These are phyloP conservation scores for Amazona vittata DNA, from an alignment of 2,113 vertebrate genomes.

Conservation along the genomic window DNA sequence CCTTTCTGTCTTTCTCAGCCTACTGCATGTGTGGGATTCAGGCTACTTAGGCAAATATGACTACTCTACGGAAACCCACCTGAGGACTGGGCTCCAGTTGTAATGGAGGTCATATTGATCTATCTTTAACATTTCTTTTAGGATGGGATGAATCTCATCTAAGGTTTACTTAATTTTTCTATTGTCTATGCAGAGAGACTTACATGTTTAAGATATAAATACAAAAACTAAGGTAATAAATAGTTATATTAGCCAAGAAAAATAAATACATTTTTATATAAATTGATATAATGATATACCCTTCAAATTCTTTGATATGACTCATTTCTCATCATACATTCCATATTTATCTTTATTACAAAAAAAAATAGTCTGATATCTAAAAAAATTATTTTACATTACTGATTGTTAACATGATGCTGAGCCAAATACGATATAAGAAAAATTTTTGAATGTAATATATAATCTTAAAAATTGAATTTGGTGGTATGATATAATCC, in stretches of 20 bases:
- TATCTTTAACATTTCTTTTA: neutral
- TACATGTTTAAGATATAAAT: neutral
- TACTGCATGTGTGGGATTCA: neutral
- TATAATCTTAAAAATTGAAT: neutral
- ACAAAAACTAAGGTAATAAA: neutral
- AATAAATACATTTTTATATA: neutral
- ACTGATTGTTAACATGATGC: neutral
- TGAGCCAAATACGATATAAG: neutral
- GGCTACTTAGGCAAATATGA: neutral
- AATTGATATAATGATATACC: neutral
- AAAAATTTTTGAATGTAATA: neutral
- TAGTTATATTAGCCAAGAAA: neutral
- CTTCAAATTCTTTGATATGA: neutral
- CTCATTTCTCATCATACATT: fast-evolving
- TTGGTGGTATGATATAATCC: neutral
- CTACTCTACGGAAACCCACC: neutral
- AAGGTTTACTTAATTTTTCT: neutral
- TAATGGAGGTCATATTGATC: neutral
- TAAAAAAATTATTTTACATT: neutral
- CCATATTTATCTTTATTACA: neutral
- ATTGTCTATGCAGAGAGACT: neutral
- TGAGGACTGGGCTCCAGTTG: neutral
- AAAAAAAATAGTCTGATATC: neutral
- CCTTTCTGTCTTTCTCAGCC: neutral
- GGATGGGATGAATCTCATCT: neutral